Evolutionary conservation across 2,797 vertebrate genomes (phyloP), one percentile per base, ranked within the genome.

Genomic region (Microctenopoma stevenorrisi): DNA sequence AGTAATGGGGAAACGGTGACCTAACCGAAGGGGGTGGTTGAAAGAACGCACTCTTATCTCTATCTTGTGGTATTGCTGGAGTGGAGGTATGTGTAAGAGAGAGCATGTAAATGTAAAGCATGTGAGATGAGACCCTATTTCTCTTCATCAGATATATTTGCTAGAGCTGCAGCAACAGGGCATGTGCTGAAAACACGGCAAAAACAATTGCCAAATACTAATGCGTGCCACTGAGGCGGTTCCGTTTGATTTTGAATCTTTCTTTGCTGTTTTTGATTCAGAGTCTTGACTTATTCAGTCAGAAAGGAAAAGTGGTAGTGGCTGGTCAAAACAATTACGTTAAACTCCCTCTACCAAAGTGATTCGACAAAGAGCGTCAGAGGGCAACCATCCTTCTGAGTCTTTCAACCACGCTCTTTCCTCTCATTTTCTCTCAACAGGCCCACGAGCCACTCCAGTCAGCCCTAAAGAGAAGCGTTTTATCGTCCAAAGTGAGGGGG

Each of bases 401-500:
- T 74, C 67, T 48, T 68, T 44, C 40, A 22, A 58, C 56, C 15
- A 16, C 63, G 49, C 57, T 59, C 37, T 63, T 81, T 71, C 48
- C 57, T 61, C 59, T 77, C 75, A 83, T 76, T 75, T 84, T 64
- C 73, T 68, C 71, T 77, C 78, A 74, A 79, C 75, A 78, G 74
- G 65, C 74, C 68, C 37, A 15, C 67, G 74, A 85, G 68, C 54
- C 64, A 48, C 66, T 81, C 48, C 64, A 78, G 76, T 62, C 76
- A 54, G 61, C 73, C 76, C 74, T 58, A 50, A 77, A 86, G 74
- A 72, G 72, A 78, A 79, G 72, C 76, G 76, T 88, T 89, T 92
- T 91, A 93, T 90, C 83, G 91, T 86, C 86, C 79, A 84, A 89
- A 91, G 86, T 88, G 87, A 90, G 82, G 82, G 86, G 43, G 79